Conservation (phyloP, 2,888 invertebrate genomes). For the Empis stercorea region DNA sequence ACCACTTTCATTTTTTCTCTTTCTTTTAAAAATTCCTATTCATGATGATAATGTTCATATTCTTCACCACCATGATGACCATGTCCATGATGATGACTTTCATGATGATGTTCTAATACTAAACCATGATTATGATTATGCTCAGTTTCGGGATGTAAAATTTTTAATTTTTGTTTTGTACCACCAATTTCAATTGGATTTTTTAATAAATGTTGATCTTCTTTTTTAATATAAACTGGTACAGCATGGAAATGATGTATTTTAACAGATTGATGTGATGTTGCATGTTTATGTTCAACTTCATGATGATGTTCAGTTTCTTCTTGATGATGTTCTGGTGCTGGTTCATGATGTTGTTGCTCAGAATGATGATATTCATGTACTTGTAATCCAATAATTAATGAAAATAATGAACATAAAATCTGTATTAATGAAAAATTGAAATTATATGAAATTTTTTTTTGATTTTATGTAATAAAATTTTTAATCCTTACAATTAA, state of each 20-base stretch:
- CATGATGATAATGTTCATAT: slow-evolving; percentile 24
- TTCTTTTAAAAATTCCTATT: not conserved
- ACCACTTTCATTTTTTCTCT: no score
- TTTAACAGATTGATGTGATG: slow-evolving; percentile 56
- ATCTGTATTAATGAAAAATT: no score
- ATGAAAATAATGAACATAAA: no score
- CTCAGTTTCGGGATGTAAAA: slow-evolving; percentile 47
- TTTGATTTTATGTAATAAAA: no score
- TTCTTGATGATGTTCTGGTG: slow-evolving; percentile 28
- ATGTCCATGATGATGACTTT: slow-evolving; percentile 30
- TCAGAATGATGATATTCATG: slow-evolving; percentile 27
- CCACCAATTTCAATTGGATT: slow-evolving; percentile 52
- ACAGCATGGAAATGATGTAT: slow-evolving; percentile 58
- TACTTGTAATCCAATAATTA: slow-evolving; percentile 9
- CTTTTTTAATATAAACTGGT: slow-evolving; percentile 55
- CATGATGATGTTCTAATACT: slow-evolving; percentile 44
- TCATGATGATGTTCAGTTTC: slow-evolving; percentile 45
- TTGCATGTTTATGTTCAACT: slow-evolving; percentile 51
- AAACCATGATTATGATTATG: slow-evolving; percentile 45
- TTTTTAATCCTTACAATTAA: no score
- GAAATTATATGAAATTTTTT: no score
- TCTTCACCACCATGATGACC: slow-evolving; percentile 24
- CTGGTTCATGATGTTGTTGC: slow-evolving; percentile 26
- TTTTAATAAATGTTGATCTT: slow-evolving; percentile 49
- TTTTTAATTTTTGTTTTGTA: slow-evolving; percentile 45